phyloP scores from a whole-genome alignment of 2,113 vertebrate genomes.

The Phrynosoma platyrhinos region DNA sequence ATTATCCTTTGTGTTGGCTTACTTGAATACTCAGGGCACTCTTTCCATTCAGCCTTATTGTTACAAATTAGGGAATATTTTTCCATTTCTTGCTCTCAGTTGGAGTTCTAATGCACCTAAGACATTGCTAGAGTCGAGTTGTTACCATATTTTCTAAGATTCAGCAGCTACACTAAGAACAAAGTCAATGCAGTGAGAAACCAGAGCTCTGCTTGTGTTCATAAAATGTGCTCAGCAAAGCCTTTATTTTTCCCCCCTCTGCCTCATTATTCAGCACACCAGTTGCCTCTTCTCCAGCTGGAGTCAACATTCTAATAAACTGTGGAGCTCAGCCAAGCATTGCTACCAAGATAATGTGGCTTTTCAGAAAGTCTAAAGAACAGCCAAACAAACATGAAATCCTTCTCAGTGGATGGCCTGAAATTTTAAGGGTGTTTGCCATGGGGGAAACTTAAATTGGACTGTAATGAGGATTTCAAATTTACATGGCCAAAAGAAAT shows the following conservation, averaged over 20 bases:
- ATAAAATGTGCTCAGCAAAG: neutral
- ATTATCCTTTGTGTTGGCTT: neutral
- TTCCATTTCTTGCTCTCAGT: neutral
- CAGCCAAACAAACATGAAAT: neutral
- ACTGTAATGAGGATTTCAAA: neutral
- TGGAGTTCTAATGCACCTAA: neutral
- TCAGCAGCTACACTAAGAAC: fast-evolving
- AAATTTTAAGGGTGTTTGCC: neutral
- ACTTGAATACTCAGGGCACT: neutral
- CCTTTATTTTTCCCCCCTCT: neutral
- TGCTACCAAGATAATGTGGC: fast-evolving
- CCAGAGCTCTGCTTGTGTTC: neutral
- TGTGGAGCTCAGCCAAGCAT: neutral
- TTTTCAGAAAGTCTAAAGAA: neutral
- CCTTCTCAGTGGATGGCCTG: neutral
- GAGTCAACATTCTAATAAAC: neutral
- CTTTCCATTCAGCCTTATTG: neutral
- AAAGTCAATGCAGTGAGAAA: neutral
- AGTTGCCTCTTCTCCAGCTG: neutral
- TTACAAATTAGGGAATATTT: neutral
- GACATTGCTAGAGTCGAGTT: fast-evolving
- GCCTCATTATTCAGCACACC: neutral
- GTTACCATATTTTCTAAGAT: neutral
- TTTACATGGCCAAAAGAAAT: neutral
- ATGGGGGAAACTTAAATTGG: neutral